Base-by-base conservation (phyloP, 2,888 invertebrate species). In the Odontocerum albicorne region DNA sequence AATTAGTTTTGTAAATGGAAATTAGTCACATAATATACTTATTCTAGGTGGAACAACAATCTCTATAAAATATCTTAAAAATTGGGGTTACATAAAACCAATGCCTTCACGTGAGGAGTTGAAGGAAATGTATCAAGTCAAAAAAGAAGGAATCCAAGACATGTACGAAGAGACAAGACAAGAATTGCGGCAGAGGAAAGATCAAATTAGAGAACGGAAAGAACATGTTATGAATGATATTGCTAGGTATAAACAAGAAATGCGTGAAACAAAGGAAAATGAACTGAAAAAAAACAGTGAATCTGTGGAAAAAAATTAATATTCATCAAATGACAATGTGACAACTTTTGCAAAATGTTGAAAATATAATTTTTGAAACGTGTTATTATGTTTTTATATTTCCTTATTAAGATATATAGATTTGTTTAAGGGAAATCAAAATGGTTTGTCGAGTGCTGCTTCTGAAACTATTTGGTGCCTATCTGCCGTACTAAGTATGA, bases 21-120 rank as follows among this genome's bases (percentile, higher is more conserved):
- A 7, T 27, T 27, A 27, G 6, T 10, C 8, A 6, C 6, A 7
- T 27, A 10, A 17, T 17, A 1, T n/a, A n/a, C n/a, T n/a, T 36
- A 10, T 56, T 72, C 17, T 63, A 89, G 91, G 90, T 63, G 91
- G 92, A 39, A 94, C 96, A 15, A 94, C 94, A 13, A 71, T 88
- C 67, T 85, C 90, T 4, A 94, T 96, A 54, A 91, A 84, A 65
- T 88, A 87, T 66, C 76, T 96, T 62, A 87, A 85, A 63, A 81
- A 83, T 64, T 80, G 85, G 68, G 96, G 96, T 44, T 87, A 87
- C 70, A 88, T 94, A 56, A 88, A 87, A 68, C 90, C 92, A n/a
- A 85, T 90, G 22, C 88, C 90, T 13, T 84, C 84, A 16, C 75
- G 75, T 49, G 81, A 83, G 63, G 69, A 82, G 62, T 71, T 87